These are phyloP conservation scores for Drosophila tripunctata DNA, from an alignment of 2,888 invertebrate genomes.

Conservation along the genomic window DNA sequence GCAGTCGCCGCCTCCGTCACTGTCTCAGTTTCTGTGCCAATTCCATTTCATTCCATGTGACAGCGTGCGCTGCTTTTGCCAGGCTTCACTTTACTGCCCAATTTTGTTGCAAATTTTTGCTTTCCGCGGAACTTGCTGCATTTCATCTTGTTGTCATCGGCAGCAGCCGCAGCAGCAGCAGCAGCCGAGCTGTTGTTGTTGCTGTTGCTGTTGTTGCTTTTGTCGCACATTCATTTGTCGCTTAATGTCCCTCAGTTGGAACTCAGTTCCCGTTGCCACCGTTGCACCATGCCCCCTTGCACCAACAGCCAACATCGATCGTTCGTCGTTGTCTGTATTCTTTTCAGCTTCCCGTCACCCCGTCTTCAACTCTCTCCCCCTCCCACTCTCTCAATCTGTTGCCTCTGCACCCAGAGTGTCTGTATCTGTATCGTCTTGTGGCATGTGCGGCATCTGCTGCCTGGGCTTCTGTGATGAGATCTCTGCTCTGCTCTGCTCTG, in stretches of 20 bases:
- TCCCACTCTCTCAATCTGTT: constrained; percentile 1
- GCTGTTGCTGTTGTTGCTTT: constrained; percentile 58
- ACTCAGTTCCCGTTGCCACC: constrained; percentile 25
- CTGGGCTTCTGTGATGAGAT: constrained; percentile 73
- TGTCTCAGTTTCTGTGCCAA: not conserved
- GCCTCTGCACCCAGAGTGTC: constrained; percentile 68
- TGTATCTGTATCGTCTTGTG: constrained; percentile 77
- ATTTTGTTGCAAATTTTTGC: constrained; percentile 78
- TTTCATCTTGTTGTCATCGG: constrained; percentile 73
- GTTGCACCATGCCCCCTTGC: not conserved
- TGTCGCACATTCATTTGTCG: constrained; percentile 78
- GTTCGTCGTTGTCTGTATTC: constrained; percentile 2
- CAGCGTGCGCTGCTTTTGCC: constrained; percentile 44
- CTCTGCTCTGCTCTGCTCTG: constrained; percentile 30
- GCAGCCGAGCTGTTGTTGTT: constrained; percentile 47
- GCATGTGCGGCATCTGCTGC: constrained; percentile 77
- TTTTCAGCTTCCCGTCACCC: constrained; percentile 4
- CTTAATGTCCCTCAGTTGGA: constrained; percentile 76
- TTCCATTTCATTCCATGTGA: constrained; percentile 50
- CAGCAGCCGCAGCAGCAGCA: constrained; percentile 28
- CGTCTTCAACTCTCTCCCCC: constrained; percentile 7
- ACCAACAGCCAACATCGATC: not conserved
- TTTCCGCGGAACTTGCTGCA: constrained; percentile 78
- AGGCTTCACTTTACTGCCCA: constrained; percentile 76
- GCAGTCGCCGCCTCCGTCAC: constrained; percentile 11